Evolutionary conservation across 2,888 invertebrate genomes (phyloP), one percentile per base, ranked within the genome.

Genomic region (Yponomeuta plumbellus): DNA sequence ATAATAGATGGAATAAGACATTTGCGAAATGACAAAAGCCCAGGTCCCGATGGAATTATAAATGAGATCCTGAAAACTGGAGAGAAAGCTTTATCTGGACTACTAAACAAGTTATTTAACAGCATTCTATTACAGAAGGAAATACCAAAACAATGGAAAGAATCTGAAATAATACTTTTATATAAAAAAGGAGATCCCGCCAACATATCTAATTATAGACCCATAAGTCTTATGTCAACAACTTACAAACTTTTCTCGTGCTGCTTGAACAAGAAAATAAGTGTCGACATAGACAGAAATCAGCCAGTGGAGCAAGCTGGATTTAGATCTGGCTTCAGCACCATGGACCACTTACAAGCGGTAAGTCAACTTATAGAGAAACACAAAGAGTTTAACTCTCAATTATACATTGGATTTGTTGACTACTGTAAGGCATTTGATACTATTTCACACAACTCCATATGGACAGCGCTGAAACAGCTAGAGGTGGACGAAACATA

Each of bases 171-270:
- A 17, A 63, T 40, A 17, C 21, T 39, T 2, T n/a, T 63, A 1
- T 63, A 63, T 39, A 63, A 63, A 39, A 63, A 63, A 39, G 62
- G 62, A 6, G n/a, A 63, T 39, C 40, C 40, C 6, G 6, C 10
- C 1, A n/a, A 40, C 20, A 39, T 63, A 17, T 63, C 62, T n/a
- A 63, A 63, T 20, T 63, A 63, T 21, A 34, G 62, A 63, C 62
- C 62, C n/a, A 63, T 63, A 2, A 63, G 62, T n/a, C 40, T 63
- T 1, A 63, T 63, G 62, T 17, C 61, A 61, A 22, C 11, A 8
- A 23, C 11, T 11, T 23, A 61, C 17, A 61, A 61, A 23, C 11
- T 23, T 8, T 61, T 61, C 17, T 22, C 61, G 11, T 23, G 22
- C 61, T 61, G 23, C 23, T n/a, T n/a, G n/a, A n/a, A n/a, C n/a